A percentile compares a stretch with the other conserved stretches of the same genome.
phyloP scores from a whole-genome alignment of 2,113 vertebrate species.

The Hiodon tergisus region DNA sequence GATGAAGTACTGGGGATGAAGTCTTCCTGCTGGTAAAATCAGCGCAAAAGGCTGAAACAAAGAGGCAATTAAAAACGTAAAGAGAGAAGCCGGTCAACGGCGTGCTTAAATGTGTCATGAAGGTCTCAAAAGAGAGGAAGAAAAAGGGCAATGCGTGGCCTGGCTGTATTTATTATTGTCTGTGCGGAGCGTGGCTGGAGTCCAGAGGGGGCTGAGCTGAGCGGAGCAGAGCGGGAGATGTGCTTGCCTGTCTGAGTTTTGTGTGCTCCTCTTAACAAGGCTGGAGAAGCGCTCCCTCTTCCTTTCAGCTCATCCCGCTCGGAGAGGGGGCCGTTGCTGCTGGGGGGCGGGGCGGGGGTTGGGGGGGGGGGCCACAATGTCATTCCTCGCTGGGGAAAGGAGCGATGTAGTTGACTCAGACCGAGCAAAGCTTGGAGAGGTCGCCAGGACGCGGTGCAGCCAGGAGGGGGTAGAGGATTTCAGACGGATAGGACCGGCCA shows the following conservation, averaged over 20 bases:
- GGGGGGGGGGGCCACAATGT: slow-evolving; percentile 76
- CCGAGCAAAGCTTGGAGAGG: slow-evolving; percentile 43
- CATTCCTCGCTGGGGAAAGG: slow-evolving; percentile 74
- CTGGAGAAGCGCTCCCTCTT: slow-evolving; percentile 52
- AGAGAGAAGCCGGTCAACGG: no score
- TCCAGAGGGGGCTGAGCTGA: slow-evolving; percentile 34
- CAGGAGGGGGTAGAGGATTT: slow-evolving; percentile 26
- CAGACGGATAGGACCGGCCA: slow-evolving; percentile 29
- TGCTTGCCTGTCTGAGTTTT: slow-evolving; percentile 55
- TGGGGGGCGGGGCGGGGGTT: slow-evolving; percentile 73
- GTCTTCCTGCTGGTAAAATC: neutral
- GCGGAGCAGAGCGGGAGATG: slow-evolving; percentile 63
- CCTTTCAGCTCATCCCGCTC: slow-evolving; percentile 52
- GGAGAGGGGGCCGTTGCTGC: slow-evolving; percentile 62
- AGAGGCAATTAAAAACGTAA: neutral
- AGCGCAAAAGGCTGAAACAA: neutral
- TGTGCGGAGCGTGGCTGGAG: neutral
- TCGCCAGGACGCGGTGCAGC: slow-evolving; percentile 12
- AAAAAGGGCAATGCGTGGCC: neutral
- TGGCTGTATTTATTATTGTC: neutral
- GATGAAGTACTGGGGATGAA: no score
- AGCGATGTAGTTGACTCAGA: slow-evolving; percentile 13
- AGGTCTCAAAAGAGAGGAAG: neutral
- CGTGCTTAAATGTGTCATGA: neutral
- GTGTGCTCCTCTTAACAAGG: slow-evolving; percentile 57